Evolutionary conservation across 2,888 invertebrate species (phyloP).

Genomic region (Drosophila suboccidentalis): DNA sequence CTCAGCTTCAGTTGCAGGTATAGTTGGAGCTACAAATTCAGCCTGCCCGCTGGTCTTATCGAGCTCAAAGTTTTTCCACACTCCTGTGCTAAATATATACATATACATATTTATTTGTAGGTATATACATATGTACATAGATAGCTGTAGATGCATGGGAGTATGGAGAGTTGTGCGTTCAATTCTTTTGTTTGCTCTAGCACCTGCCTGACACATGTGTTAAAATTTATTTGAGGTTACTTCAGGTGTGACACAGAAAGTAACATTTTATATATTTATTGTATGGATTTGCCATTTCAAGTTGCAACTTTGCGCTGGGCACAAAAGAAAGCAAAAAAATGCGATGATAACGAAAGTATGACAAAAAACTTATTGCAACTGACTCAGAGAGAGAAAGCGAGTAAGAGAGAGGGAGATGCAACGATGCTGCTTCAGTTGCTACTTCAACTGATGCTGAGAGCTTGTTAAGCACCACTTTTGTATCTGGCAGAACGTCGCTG

Average conservation of each 20-base stretch:
- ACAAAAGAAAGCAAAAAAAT: constrained; percentile 18
- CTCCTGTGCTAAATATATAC: constrained; percentile 44
- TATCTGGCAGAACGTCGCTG: constrained; percentile 50
- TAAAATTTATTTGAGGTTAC: constrained; percentile 82
- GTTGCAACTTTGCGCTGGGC: constrained; percentile 62
- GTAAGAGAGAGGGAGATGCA: background rate
- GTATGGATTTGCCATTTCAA: constrained; percentile 81
- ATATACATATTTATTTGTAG: background rate
- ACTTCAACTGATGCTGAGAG: constrained; percentile 58
- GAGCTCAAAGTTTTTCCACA: constrained; percentile 61
- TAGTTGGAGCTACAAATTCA: constrained; percentile 18
- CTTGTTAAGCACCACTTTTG: constrained; percentile 73
- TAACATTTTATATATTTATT: constrained; percentile 81
- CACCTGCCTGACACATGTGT: constrained; percentile 66
- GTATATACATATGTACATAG: background rate
- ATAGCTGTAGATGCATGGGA: constrained; percentile 4
- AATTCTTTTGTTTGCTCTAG: constrained; percentile 51
- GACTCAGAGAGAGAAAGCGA: constrained; percentile 3
- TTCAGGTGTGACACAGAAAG: constrained; percentile 79
- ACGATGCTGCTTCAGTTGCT: constrained; percentile 32
- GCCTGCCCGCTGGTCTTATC: constrained; percentile 58
- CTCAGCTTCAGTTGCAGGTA: constrained; percentile 50
- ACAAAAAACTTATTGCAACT: constrained; percentile 56
- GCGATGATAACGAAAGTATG: constrained; percentile 65
- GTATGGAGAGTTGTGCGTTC: constrained; percentile 37